Base-by-base conservation (phyloP, 1,140 invertebrate species). In the Tetragnatha versicolor region DNA sequence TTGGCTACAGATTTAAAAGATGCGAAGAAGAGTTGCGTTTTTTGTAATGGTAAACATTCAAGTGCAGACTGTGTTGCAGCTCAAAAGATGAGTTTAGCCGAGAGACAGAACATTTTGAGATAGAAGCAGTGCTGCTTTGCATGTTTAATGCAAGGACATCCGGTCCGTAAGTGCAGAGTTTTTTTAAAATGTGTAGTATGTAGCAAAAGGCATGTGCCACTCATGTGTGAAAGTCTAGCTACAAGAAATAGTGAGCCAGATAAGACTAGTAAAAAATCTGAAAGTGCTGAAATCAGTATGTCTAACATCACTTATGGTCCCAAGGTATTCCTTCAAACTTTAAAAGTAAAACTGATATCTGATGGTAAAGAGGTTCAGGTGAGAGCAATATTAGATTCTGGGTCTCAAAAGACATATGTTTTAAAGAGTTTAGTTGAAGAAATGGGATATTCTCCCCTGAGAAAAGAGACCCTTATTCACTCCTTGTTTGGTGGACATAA, bases 181-280 rank as follows among this genome's bases (percentile, higher is more conserved):
- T 61, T 61, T 47, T n/a, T 45, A 27, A 12, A 60, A 61, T 69
- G 14, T 60, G 49, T 47, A 29, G 27, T 47, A 60, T 73, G 20
- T 33, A 17, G 25, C 2, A 35, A 55, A 61, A 29, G 27, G 53
- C 17, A 69, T 53, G 47, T 69, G 25, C 42, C 29, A 29, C 27
- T 68, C 33, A 68, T 49, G 3, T 68, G 63, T 47, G 63, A 49
- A n/a, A 49, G 25, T 68, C 27, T 49, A 49, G 27, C 27, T 49
- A 2, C 29, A 20, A 2, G 5, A 66, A 66, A 47, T 66, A 45
- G 2, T 1, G 7, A 35, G 29, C 14, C 31, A 17, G 31, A 60
- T 5, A 12, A 60, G 17, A n/a, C 5, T 60, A 33, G 29, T 33
- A n/a, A 27, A 35, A 60, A 60, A 35, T 5, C 29, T 60, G 31